Evolutionary conservation across 2,888 invertebrate species (phyloP), one percentile per base, ranked within the genome.

Genomic region (Tryphoninae sp.): DNA sequence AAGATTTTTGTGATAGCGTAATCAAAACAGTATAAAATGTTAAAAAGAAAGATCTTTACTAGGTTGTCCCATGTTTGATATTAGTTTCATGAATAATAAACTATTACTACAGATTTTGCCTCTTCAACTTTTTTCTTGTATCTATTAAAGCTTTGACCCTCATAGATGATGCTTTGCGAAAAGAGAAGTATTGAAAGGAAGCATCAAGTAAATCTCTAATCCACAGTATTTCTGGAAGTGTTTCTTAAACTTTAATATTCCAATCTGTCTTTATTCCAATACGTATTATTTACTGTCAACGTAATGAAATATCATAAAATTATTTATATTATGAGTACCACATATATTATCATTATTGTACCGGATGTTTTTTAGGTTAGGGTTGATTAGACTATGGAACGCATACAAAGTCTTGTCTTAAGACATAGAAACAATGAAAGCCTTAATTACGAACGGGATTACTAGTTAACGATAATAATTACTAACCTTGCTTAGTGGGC

Each of bases 401-500:
- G 16, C 42, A 19, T 42, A 16, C 1, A 42, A 11, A 49, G 40
- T 69, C 1, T 51, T 51, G n/a, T 51, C 4, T 51, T 51, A 51
- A 19, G 9, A 58, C 3, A 7, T 6, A 22, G 7, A 58, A 26
- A 26, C 26, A 26, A 26, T 26, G 8, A 58, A 19, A 58, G 19
- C 22, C 9, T n/a, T 4, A 11, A 51, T n/a, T 51, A 51, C 13
- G n/a, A 9, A 51, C 13, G 2, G 13, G 33, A 59, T 33, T 33
- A 33, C 7, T 33, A 33, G 13, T 45, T 13, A 45, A 45, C 13
- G 7, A 45, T 13, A 3, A 45, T 45, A 45, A 45, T 9, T 13
- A 45, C 75, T 81, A 80, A 87, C 87, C 86, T 77, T 84, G 84
- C 75, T 85, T 86, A 64, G 74, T 84, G n/a, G 86, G 86, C 1